These are phyloP conservation scores for Zaprionus tsacasi DNA, from an alignment of 1,140 invertebrate species.

Conservation along the genomic window DNA sequence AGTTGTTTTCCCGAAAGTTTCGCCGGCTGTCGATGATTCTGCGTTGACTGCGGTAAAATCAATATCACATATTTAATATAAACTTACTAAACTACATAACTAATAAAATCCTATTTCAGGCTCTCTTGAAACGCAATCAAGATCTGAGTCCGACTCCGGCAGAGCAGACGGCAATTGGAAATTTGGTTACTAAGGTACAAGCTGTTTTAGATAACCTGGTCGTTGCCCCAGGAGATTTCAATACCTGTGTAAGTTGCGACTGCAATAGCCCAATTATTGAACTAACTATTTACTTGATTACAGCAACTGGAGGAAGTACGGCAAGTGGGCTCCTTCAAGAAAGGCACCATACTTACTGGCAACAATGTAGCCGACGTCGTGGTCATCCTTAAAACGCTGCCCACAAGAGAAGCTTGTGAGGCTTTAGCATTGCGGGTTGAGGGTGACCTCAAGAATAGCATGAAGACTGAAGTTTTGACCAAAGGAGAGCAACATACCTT, in stretches of 20 bases:
- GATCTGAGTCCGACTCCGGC: constrained; percentile 95
- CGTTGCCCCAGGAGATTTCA: constrained; percentile 95
- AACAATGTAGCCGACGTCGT: constrained; percentile 98
- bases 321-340: constrained; percentile 98
- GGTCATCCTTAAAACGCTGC: constrained; percentile 98
- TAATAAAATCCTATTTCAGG: constrained; percentile 85
- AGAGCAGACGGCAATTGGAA: constrained; percentile 95
- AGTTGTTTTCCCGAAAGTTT: constrained; percentile 92
- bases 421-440: constrained; percentile 95
- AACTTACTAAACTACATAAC: neutral
- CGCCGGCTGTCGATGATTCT: constrained; percentile 92
- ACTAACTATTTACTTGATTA: constrained; percentile 10
- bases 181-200: constrained; percentile 96
- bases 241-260: constrained; percentile 94
- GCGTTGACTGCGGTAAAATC: constrained; percentile 90
- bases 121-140: constrained; percentile 94
- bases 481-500: constrained; percentile 87
- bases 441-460: constrained; percentile 90
- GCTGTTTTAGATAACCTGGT: constrained; percentile 96
- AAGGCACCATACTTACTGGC: constrained; percentile 98
- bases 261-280: neutral
- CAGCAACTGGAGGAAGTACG: constrained; percentile 98
- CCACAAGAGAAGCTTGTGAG: constrained; percentile 97
- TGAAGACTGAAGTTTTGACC: constrained; percentile 86
- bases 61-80: constrained; percentile 34